Percentiles rank a stretch among this genome's conserved stretches.
phyloP scores from a whole-genome alignment of 2,888 invertebrate genomes.

The Lithophane socia region DNA sequence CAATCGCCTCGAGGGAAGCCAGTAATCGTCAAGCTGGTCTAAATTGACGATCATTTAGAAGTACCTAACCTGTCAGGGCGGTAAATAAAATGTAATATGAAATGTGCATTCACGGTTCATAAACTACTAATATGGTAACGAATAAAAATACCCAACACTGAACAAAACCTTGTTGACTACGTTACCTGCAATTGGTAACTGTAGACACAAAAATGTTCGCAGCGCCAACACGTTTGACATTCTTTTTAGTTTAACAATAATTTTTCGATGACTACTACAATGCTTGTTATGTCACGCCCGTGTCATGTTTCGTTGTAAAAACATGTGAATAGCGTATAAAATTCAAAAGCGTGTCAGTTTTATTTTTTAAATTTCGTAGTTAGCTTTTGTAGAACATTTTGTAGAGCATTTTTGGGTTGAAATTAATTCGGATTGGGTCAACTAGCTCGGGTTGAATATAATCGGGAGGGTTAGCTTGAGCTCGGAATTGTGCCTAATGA shows the following conservation, averaged over 20 bases:
- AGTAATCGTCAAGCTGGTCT: no score
- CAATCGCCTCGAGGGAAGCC: no score
- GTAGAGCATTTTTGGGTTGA: neutral
- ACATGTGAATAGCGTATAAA: constrained; percentile 43
- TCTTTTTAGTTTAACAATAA: constrained; percentile 45
- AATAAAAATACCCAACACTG: neutral
- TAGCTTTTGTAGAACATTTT: constrained; percentile 15
- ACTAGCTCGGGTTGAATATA: constrained; percentile 5
- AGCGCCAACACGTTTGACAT: constrained; percentile 8
- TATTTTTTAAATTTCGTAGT: constrained; percentile 35
- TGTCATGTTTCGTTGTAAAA: constrained; percentile 47
- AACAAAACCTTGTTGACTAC: constrained; percentile 15
- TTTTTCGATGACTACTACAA: constrained; percentile 59
- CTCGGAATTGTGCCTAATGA: constrained; percentile 16
- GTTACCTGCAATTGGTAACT: constrained; percentile 37
- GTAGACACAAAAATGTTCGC: constrained; percentile 12
- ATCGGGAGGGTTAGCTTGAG: neutral
- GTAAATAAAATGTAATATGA: no score
- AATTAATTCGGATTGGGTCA: constrained; percentile 24
- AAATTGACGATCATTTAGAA: no score
- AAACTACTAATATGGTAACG: no score
- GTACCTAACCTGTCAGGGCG: no score
- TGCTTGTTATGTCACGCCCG: constrained; percentile 49
- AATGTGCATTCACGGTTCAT: no score
- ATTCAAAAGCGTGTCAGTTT: constrained; percentile 42